Evolutionary conservation across 2,113 vertebrate species (phyloP), one percentile per base, ranked within the genome.

Genomic region (Macquaria australasica): DNA sequence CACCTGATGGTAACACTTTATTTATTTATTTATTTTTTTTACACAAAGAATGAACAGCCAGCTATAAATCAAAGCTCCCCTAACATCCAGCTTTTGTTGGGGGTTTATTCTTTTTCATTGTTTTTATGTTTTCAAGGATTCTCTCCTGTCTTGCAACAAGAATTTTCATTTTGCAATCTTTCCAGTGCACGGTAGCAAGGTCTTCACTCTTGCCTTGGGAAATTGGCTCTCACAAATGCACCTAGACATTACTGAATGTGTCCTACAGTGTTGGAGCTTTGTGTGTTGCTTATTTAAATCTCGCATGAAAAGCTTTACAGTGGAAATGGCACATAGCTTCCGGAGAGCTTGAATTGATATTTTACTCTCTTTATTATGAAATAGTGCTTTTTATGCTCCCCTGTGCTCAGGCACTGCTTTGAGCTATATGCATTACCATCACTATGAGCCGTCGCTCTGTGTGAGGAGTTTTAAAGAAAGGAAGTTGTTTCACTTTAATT

Each of bases 81-180:
- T 4, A 34, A 51, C 18, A 31, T 70, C 31, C 63, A 6, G 64
- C 45, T 67, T 31, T 84, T 63, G 67, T 34, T 41, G 37, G 34
- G 41, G 41, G 39, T 62, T 64, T 23, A 34, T 50, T 83, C 11
- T 16, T 79, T 50, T 69, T 78, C 28, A 76, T 79, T 71, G 76
- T 74, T 77, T 78, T 77, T 68, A 81, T 71, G 76, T 74, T 77
- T 78, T 77, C 73, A 81, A 89, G 82, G 79, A 81, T 81, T 60
- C 56, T 69, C 41, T 55, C 31, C 68, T 76, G 66, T 82, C 51
- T 28, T 8, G 41, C 43, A 72, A 75, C n/a, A 20, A 63, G 71
- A 79, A 51, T 31, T 87, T 85, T 67, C 2, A 41, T 87, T 86
- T 77, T 80, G 50, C 58, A 86, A 64, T 86, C 78, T 75, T 74